Evolutionary conservation across 2,113 vertebrate genomes (phyloP), one percentile per base, ranked within the genome.

Genomic region (Urocolius indicus): DNA sequence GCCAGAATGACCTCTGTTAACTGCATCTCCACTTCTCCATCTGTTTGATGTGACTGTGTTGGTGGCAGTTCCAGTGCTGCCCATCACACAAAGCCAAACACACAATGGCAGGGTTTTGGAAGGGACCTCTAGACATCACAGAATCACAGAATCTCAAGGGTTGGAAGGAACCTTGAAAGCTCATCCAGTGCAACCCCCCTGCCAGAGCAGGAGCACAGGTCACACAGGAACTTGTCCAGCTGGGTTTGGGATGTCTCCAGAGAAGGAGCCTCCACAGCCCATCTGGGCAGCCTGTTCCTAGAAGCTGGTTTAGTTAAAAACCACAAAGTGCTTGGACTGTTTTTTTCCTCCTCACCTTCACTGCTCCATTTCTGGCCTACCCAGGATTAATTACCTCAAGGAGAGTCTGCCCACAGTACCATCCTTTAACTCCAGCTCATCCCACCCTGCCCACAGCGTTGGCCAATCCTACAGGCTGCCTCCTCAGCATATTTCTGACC

Each of bases 1-100:
- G 94, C 45, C 52, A 89, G 55, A 68, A 65, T 0, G 8, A 49
- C 41, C 13, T 36, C 48, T 19, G 45, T 43, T 26, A 54, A 7
- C 19, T 2, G 2, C 57, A 29, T 16, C 67, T 32, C 51, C 20
- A 7, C 61, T 10, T 16, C 19, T 19, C 67, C 32, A 67, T 51
- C n/a, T n/a, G 36, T 75, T 41, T 5, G 2, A 18, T 0, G 0
- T n/a, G 22, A 13, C 41, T 5, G 38, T 0, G 0, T 10, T 54
- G 34, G 41, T 7, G 2, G 48, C 27, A 5, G 18, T 3, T 46
- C 54, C 68, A 61, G 38, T 29, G n/a, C 34, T 26, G 12, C 52
- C 12, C 67, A 38, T n/a, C 48, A 51, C 77, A 22, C 38, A 41
- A 12, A 41, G 38, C 38, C 38, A 41, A 41, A 41, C 38, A 41